phyloP scores from a whole-genome alignment of 2,888 invertebrate species.

The Drosophila subsilvestris region DNA sequence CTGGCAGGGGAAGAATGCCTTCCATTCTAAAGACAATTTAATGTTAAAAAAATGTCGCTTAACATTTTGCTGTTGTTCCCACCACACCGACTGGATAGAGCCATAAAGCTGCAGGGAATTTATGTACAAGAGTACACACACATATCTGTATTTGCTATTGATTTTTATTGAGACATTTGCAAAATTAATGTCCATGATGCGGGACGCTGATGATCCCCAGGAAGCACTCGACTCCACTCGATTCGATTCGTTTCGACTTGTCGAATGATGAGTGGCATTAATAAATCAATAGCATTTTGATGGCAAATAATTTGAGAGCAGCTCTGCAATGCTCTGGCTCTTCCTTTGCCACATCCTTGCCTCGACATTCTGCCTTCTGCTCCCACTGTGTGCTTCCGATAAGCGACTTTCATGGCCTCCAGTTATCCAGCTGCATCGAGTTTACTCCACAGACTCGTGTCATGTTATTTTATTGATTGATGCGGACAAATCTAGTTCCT shows the following conservation, averaged over 20 bases:
- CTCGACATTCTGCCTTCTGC: background rate
- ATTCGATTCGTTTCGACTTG: constrained; percentile 41
- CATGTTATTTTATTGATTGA: constrained; percentile 55
- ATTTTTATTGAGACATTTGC: constrained; percentile 75
- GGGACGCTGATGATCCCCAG: constrained; percentile 21
- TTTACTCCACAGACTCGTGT: constrained; percentile 23
- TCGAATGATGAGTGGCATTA: constrained; percentile 64
- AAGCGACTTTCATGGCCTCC: constrained; percentile 9
- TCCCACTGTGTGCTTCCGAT: constrained; percentile 2
- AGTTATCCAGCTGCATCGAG: constrained; percentile 13
- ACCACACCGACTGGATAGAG: constrained; percentile 41
- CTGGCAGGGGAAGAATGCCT: background rate
- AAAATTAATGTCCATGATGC: constrained; percentile 60
- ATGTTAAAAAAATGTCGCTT: constrained; percentile 14
- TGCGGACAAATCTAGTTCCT: constrained; percentile 35
- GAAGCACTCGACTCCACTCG: constrained; percentile 3
- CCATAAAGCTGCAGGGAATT: constrained; percentile 44
- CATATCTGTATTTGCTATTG: constrained; percentile 60
- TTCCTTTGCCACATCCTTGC: constrained; percentile 19
- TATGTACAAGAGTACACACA: constrained; percentile 19
- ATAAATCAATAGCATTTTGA: constrained; percentile 74
- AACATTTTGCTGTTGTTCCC: background rate
- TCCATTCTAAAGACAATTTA: background rate
- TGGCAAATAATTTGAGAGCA: constrained; percentile 65
- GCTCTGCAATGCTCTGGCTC: constrained; percentile 15